Base-by-base conservation (phyloP, 2,113 vertebrate species). In the Protobothrops flavoviridis region DNA sequence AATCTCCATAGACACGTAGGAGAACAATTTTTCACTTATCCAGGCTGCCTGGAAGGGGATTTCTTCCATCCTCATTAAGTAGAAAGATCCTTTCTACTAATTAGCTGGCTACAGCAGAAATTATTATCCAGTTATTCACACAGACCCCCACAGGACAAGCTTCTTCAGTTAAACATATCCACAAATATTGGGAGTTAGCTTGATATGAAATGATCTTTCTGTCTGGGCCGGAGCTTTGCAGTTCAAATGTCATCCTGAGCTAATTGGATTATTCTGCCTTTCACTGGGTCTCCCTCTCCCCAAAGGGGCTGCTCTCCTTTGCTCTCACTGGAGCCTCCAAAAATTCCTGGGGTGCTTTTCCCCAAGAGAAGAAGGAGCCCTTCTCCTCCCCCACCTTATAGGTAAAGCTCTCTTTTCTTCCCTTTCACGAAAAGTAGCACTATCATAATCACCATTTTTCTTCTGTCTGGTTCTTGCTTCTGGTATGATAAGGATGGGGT, bases 401-500 rank as follows among this genome's bases (percentile, higher is more conserved):
- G 55, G 88, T 33, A 52, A 0, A 5, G 88, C 53, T 93, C 61
- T 87, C 0, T 92, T 95, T 86, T n/a, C 91, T 48, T 90, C 4
- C 74, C 87, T 33, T 55, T 12, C 91, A 94, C 57, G 93, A 56
- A 95, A 91, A 90, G 20, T 0, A 61, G 53, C 91, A 87, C 0
- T 96, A 96, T 97, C 97, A 81, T 85, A 33, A 0, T n/a, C 56
- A 95, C 33, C 95, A 96, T 97, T 97, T 96, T 96, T 97, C 98
- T 98, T 95, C 97, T 95, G 97, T 97, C 97, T 95, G 20, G 1
- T 94, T 94, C 94, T 94, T 94, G 97, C 97, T 88, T 94, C 91
- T 94, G 69, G 52, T 93, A 88, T 92, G 98, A 98, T 98, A 98
- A 98, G 97, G 97, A 97, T 96, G 92, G 95, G 95, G 26, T 57